phyloP scores from a whole-genome alignment of 2,888 invertebrate genomes.

The Caenorhabditis auriculariae region DNA sequence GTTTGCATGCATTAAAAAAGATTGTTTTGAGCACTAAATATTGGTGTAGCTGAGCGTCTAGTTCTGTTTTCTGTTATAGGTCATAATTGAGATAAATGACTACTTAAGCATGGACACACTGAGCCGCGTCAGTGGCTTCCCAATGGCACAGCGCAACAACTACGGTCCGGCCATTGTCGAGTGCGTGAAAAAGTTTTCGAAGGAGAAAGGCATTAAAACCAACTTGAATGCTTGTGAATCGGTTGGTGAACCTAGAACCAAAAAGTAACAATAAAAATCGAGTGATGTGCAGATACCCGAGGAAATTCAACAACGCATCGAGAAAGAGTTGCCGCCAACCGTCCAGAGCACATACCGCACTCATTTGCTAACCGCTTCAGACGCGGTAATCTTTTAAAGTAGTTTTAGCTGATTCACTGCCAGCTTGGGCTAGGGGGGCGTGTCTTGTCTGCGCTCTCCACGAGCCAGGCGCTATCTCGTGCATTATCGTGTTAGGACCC shows the following conservation, averaged over 20 bases:
- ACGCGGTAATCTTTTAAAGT: too few species aligned
- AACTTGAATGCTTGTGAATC: constrained; percentile 15
- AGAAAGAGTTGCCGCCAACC: constrained; percentile 11
- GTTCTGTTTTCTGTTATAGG: too few species aligned
- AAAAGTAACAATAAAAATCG: neutral
- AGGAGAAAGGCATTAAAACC: constrained; percentile 8
- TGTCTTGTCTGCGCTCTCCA: too few species aligned
- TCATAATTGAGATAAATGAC: too few species aligned
- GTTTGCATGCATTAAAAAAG: too few species aligned
- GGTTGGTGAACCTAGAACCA: neutral
- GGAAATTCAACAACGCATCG: constrained; percentile 3
- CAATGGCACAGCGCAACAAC: constrained; percentile 16
- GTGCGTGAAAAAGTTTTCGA: constrained; percentile 23
- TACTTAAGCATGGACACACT: constrained; percentile 24
- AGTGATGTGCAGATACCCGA: constrained; percentile 9
- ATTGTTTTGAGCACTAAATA: too few species aligned
- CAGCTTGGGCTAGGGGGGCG: too few species aligned
- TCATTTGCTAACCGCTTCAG: constrained; percentile 9
- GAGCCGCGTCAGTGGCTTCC: constrained; percentile 25
- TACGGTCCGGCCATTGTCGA: constrained; percentile 15
- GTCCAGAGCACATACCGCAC: constrained; percentile 11
- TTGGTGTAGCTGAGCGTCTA: too few species aligned
- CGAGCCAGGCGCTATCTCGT: too few species aligned
- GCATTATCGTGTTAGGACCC: too few species aligned
- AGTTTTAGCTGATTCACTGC: too few species aligned